A percentile compares a stretch with the other conserved stretches of the same genome.
These are phyloP conservation scores for Calephelis virginiensis DNA, from an alignment of 1,140 invertebrate genomes.

Conservation along the genomic window DNA sequence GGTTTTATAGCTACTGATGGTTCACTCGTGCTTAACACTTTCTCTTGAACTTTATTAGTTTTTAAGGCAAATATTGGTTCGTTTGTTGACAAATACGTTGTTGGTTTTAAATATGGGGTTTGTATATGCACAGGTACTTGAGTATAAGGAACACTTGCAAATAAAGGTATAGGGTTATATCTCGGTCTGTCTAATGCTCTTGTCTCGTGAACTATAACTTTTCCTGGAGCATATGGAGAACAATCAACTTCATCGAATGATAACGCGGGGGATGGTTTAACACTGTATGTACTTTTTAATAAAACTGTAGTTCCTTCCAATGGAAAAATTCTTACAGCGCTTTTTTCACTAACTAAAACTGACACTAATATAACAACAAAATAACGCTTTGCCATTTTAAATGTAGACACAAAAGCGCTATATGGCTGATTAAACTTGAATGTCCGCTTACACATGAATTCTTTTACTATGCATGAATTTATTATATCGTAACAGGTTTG, in stretches of 20 bases:
- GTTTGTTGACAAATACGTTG: neutral
- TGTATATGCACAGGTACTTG: neutral
- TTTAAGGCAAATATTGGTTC: neutral
- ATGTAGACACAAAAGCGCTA: constrained; percentile 34
- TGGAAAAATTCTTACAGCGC: constrained; percentile 13
- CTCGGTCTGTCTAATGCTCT: neutral
- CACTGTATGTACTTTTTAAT: constrained; percentile 21
- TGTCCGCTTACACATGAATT: constrained; percentile 22
- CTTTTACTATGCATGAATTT: constrained; percentile 18
- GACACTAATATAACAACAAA: neutral
- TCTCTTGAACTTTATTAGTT: no score
- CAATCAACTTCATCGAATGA: neutral
- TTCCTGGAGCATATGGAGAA: neutral
- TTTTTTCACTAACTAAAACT: constrained; percentile 1
- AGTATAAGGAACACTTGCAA: neutral
- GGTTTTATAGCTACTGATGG: no score
- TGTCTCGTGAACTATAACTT: neutral
- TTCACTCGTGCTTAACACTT: no score
- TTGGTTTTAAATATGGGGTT: neutral
- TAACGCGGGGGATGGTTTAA: constrained; percentile 22
- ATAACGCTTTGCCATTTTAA: constrained; percentile 4
- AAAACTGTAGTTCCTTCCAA: constrained; percentile 21
- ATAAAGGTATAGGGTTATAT: no score
- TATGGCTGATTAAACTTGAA: constrained; percentile 33
- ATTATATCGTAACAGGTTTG: constrained; percentile 4